A percentile compares a stretch with the other conserved stretches of the same genome.
Conservation (phyloP, 2,113 vertebrate species). For the Neomonachus schauinslandi region DNA sequence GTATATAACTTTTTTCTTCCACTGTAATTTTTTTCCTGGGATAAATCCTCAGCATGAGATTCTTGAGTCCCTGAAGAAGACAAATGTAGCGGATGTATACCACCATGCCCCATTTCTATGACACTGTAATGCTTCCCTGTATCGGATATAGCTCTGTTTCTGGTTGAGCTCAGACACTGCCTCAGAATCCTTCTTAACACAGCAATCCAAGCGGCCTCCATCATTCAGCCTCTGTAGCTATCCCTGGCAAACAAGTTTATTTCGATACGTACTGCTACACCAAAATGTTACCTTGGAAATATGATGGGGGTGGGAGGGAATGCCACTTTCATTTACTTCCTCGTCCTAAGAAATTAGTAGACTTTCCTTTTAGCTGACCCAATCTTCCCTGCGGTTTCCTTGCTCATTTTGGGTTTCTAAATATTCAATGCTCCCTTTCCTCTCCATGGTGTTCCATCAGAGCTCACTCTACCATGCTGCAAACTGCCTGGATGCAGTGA, state of each 20-base stretch:
- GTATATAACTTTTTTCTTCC: not conserved
- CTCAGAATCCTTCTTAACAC: slow-evolving; percentile 36
- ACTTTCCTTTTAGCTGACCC: not conserved
- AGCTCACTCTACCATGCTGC: not conserved
- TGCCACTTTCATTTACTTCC: not conserved
- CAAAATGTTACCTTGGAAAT: slow-evolving; percentile 16
- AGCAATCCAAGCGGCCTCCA: not conserved
- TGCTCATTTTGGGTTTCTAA: not conserved
- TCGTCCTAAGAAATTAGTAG: not conserved
- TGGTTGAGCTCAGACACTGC: not conserved
- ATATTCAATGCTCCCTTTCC: not conserved
- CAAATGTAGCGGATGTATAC: not conserved
- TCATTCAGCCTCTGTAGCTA: not conserved
- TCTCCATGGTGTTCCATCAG: not conserved
- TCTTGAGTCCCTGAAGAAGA: not conserved
- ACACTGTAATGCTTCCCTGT: not conserved
- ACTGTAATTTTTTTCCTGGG: not conserved
- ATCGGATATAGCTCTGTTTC: not conserved
- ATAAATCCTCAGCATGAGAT: not conserved
- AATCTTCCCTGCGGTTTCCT: not conserved
- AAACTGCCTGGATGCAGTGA: not conserved
- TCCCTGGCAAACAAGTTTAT: not conserved
- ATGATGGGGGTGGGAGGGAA: not conserved
- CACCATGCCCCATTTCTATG: not conserved
- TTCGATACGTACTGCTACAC: not conserved